Percentiles rank a stretch among this genome's conserved stretches.
phyloP scores from a whole-genome alignment of 2,888 invertebrate genomes.

The Cataglyphis rosenhaueri region DNA sequence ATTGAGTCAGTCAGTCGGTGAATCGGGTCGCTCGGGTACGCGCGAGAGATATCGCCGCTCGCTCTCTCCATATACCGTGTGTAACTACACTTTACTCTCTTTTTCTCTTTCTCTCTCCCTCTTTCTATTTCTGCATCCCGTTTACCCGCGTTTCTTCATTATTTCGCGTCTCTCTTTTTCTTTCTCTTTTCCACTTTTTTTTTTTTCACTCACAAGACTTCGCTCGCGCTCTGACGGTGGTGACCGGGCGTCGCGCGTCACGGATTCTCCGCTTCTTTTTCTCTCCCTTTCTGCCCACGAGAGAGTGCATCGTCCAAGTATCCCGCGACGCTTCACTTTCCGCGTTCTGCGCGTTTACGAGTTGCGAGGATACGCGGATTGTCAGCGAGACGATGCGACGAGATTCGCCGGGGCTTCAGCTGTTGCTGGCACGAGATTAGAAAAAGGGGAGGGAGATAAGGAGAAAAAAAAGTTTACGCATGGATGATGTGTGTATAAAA shows the following conservation, averaged over 20 bases:
- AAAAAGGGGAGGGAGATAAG: no score
- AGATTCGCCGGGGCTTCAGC: neutral
- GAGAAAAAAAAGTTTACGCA: neutral
- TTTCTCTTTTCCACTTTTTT: neutral
- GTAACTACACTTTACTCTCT: slow-evolving; percentile 36
- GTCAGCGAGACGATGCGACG: slow-evolving; percentile 3
- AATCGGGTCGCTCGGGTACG: slow-evolving; percentile 67
- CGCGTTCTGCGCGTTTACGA: slow-evolving; percentile 15
- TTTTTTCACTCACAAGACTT: neutral
- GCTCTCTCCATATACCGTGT: slow-evolving; percentile 13
- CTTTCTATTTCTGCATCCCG: neutral
- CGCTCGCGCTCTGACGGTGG: neutral
- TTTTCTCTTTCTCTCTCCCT: slow-evolving; percentile 2
- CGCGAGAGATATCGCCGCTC: slow-evolving; percentile 61
- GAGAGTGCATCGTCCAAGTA: slow-evolving; percentile 33
- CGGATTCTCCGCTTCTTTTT: slow-evolving; percentile 9
- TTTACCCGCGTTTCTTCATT: neutral
- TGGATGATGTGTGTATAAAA: neutral
- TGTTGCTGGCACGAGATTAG: slow-evolving; percentile 1
- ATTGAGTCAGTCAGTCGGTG: slow-evolving; percentile 72
- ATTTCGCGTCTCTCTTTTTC: neutral
- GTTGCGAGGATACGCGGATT: neutral
- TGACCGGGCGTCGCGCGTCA: slow-evolving; percentile 46
- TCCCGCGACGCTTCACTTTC: slow-evolving; percentile 26
- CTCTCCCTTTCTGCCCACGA: slow-evolving; percentile 8